Evolutionary conservation across 2,113 vertebrate species (phyloP).

Genomic region (Henicopernis longicauda): DNA sequence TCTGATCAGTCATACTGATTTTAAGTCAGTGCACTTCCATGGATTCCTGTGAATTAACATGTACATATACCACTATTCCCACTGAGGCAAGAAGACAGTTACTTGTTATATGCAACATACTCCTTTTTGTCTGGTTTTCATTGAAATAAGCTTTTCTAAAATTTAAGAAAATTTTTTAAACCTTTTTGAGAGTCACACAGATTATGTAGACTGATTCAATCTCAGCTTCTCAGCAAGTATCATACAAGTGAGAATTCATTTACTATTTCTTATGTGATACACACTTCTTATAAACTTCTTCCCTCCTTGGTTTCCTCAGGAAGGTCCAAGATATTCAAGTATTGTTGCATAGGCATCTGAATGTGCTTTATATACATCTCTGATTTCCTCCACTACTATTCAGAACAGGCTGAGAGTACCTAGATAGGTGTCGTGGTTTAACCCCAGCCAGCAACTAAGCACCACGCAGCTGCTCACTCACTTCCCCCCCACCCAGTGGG

Average conservation of each 20-base stretch:
- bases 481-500: no score
- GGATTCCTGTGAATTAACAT: not conserved
- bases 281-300: not conserved
- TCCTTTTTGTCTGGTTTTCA: not conserved
- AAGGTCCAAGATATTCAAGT: not conserved
- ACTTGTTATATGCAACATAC: not conserved
- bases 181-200: not conserved
- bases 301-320: not conserved
- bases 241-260: not conserved
- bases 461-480: no score
- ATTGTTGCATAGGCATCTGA: not conserved
- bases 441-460: no score
- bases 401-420: not conserved
- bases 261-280: not conserved
- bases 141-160: not conserved
- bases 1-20: not conserved
- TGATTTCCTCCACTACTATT: not conserved
- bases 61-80: not conserved
- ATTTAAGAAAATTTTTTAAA: not conserved
- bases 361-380: not conserved
- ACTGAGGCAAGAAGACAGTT: not conserved
- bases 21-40: not conserved
- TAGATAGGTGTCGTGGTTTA: no score
- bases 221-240: not conserved
- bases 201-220: not conserved